Evolutionary conservation across 2,113 vertebrate genomes (phyloP).

Genomic region (Gymnocephalus cernua): DNA sequence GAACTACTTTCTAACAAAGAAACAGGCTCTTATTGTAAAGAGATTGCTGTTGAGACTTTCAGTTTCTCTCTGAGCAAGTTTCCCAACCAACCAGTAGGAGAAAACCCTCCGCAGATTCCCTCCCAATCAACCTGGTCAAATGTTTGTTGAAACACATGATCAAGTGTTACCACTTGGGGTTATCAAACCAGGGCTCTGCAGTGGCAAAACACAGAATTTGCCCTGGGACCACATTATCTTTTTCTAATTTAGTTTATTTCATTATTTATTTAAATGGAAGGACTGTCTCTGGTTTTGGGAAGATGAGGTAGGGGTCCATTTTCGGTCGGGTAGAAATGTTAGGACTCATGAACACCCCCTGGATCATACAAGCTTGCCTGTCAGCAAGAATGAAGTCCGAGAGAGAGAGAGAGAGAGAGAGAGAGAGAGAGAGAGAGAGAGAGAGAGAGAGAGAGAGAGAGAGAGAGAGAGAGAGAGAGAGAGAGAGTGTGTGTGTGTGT

Average conservation of each 20-base stretch:
- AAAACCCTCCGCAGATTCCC: neutral
- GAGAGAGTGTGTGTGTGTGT: conserved; percentile 10
- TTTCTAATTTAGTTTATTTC: too few relatives aligned
- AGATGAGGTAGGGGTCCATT: neutral
- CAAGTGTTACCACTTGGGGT: neutral
- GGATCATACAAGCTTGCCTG: neutral
- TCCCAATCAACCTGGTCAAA: neutral
- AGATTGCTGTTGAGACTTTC: neutral
- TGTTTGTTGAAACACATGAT: too few relatives aligned
- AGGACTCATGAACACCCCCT: neutral
- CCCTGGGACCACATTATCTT: too few relatives aligned
- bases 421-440: too few relatives aligned
- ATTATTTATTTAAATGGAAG: too few relatives aligned
- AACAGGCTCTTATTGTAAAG: neutral
- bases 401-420: too few relatives aligned
- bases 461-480: too few relatives aligned
- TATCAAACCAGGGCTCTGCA: neutral
- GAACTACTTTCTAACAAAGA: neutral
- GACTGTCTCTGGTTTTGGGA: neutral
- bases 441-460: too few relatives aligned
- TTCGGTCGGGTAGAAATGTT: neutral
- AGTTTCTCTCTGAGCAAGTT: neutral
- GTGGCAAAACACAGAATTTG: too few relatives aligned
- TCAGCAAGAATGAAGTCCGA: too few relatives aligned
- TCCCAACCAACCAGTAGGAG: neutral